Evolutionary conservation across 2,797 vertebrate species (phyloP), one percentile per base, ranked within the genome.

Genomic region (Mus spretus): DNA sequence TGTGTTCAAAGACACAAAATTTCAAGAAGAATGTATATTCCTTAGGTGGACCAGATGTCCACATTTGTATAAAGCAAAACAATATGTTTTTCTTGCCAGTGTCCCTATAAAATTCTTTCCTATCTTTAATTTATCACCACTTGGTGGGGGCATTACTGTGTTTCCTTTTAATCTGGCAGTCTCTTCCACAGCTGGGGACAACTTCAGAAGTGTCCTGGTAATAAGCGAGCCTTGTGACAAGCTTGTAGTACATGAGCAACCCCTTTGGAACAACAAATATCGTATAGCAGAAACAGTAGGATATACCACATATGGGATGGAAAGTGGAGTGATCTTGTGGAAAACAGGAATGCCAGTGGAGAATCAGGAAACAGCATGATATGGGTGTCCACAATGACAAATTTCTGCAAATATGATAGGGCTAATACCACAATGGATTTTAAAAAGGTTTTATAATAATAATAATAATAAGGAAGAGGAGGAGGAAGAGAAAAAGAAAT

Each of bases 91-190:
- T 4, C 63, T 93, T 63, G 37, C 15, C 14, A 78, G 4, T 0
- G 7, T 72, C 17, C 26, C 44, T 85, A 0, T 92, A 65, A 67
- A 59, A 26, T 87, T 47, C 1, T 85, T 90, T 78, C 61, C 28
- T 63, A 28, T 65, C 81, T 84, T 13, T 28, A 22, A 31, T 67
- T 75, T 79, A 37, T 86, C 34, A 10, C n/a, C 63, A 77, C 5
- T 55, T 91, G 67, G 20, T 31, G 70, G 44, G 28, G 26, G n/a
- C 31, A 87, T 26, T 83, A 3, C 44, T 72, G 59, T 31, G 26
- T 90, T 96, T 93, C 80, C 28, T 59, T 96, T 89, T 85, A 31
- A 67, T 28, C 82, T 95, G 59, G 14, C 13, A 47, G 20, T 57
- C 63, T 96, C 19, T n/a, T 63, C 31, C 75, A 70, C 34, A 74